Evolutionary conservation across 2,888 invertebrate genomes (phyloP).

Genomic region (Mesopsocus fuscifrons): DNA sequence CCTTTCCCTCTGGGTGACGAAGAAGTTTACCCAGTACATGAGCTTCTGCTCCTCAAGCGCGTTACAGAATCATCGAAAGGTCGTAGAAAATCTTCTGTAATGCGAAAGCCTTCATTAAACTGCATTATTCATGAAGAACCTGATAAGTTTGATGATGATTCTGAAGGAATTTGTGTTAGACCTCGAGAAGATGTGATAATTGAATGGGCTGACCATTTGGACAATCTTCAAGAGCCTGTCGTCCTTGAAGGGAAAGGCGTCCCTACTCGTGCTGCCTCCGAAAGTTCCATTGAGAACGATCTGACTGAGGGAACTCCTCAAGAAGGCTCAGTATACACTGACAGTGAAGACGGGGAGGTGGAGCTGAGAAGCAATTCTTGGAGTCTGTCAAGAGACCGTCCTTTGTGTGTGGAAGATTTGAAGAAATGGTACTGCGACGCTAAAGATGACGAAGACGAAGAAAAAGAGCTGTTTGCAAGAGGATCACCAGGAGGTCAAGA

Average conservation of each 20-base stretch:
- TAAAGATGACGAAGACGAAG: not conserved
- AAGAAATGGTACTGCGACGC: not conserved
- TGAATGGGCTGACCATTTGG: conserved; percentile 2
- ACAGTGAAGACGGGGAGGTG: not conserved
- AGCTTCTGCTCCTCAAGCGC: not conserved
- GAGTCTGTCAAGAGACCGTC: not conserved
- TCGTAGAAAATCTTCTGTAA: conserved; percentile 3
- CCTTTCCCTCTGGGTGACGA: not conserved
- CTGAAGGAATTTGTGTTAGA: not conserved
- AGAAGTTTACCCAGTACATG: not conserved
- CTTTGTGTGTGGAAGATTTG: not conserved
- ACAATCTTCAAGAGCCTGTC: not conserved
- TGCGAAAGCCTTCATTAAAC: not conserved
- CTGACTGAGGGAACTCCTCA: too few species aligned
- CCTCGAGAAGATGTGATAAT: not conserved
- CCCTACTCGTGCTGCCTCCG: not conserved
- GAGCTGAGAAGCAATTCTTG: not conserved
- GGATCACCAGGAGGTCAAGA: not conserved
- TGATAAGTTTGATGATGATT: not conserved
- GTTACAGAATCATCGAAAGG: conserved; percentile 4
- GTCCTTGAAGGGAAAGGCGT: not conserved
- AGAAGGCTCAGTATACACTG: not conserved
- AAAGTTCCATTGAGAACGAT: not conserved
- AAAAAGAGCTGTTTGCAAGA: not conserved
- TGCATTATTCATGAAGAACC: not conserved